phyloP scores from a whole-genome alignment of 2,113 vertebrate species.

The Podarcis cretensis region DNA sequence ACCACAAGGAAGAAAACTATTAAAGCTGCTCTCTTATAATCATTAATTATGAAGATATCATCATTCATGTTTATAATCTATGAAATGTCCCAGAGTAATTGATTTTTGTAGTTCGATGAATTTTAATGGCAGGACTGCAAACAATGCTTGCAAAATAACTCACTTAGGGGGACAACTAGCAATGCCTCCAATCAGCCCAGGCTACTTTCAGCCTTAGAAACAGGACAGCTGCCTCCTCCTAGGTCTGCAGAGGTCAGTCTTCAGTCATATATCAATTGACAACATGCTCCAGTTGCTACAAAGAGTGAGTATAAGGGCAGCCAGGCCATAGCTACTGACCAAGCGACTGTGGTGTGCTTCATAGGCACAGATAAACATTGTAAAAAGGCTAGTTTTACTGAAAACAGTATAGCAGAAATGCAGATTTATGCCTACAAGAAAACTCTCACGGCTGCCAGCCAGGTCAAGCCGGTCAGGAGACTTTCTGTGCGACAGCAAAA shows the following conservation, averaged over 20 bases:
- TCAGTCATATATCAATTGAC: neutral
- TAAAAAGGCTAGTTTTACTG: neutral
- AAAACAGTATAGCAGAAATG: neutral
- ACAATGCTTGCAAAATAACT: neutral
- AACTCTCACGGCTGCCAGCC: neutral
- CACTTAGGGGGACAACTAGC: neutral
- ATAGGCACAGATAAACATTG: neutral
- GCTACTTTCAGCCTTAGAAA: neutral
- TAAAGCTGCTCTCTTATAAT: slow-evolving; percentile 51
- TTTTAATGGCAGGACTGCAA: slow-evolving; percentile 44
- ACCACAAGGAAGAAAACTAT: slow-evolving; percentile 50
- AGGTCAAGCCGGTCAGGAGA: neutral
- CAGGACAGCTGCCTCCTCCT: neutral
- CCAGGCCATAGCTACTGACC: neutral
- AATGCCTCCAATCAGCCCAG: slow-evolving; percentile 5
- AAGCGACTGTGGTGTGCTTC: neutral
- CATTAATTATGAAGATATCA: slow-evolving; percentile 62
- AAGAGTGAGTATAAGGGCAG: neutral
- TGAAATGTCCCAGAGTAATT: slow-evolving; percentile 34
- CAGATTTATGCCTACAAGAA: neutral
- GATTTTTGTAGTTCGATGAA: slow-evolving; percentile 55
- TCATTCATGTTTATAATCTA: slow-evolving; percentile 54
- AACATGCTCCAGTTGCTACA: neutral
- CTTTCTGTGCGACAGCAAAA: neutral
- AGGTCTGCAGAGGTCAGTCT: fast-evolving